Evolutionary conservation across 23 tunicate species (phyloP).

Genomic region (Clavelina lepadiformis): DNA sequence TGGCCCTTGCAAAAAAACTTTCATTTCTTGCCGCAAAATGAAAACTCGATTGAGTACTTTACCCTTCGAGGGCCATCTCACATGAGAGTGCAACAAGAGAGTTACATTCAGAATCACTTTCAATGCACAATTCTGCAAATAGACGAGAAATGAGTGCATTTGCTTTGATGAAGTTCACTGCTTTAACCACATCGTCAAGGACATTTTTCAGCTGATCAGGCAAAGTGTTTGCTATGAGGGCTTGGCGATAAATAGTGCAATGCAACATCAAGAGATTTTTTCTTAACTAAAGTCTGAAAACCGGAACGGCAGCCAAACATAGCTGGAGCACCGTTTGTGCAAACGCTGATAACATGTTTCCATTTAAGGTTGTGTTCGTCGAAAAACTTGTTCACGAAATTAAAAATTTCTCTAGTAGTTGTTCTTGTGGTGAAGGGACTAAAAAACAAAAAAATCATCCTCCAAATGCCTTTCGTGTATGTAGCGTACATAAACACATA

Average conservation of each 20-base stretch:
- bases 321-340: conserved; percentile 55
- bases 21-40: conserved; percentile 24
- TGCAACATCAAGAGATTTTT: conserved; percentile 29
- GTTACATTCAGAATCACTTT: conserved; percentile 48
- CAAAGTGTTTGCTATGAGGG: conserved; percentile 32
- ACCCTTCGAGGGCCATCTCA: conserved; percentile 43
- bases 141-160: conserved; percentile 47
- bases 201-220: conserved; percentile 24
- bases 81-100: conserved; percentile 30
- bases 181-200: conserved; percentile 34
- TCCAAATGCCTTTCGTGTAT: conserved; percentile 25
- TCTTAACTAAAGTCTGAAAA: conserved; percentile 19
- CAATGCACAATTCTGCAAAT: conserved; percentile 41
- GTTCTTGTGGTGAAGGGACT: conserved; percentile 7
- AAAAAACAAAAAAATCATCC: conserved; percentile 9
- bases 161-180: conserved; percentile 47
- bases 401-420: conserved; percentile 18
- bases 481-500: conserved; percentile 27
- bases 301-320: conserved; percentile 47
- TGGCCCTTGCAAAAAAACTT: conserved; percentile 23
- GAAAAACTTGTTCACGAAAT: conserved; percentile 16
- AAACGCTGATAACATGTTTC: conserved; percentile 31
- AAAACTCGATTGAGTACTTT: conserved; percentile 27
- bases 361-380: conserved; percentile 25
- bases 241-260: conserved; percentile 44